Percentiles rank a stretch among this genome's conserved stretches.
Evolutionary conservation across 1,140 invertebrate species (phyloP).

Genomic region (Aphidius gifuensis): DNA sequence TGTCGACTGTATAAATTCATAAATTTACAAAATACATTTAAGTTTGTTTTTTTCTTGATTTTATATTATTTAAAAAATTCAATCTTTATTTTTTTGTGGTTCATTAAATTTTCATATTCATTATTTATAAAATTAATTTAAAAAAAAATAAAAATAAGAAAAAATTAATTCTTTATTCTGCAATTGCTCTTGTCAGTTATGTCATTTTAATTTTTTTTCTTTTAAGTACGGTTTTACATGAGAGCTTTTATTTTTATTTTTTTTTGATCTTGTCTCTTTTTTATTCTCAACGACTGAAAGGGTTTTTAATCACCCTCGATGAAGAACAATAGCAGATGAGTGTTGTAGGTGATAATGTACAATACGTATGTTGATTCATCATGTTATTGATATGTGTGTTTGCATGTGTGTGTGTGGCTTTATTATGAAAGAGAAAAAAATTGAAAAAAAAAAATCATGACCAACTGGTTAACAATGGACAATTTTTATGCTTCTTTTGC

Average conservation of each 20-base stretch:
- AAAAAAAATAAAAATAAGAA: no score
- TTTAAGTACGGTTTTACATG: slow-evolving; percentile 1
- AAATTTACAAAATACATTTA: slow-evolving; percentile 22
- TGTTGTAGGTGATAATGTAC: slow-evolving; percentile 13
- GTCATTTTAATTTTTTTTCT: slow-evolving; percentile 10
- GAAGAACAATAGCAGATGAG: slow-evolving; percentile 28
- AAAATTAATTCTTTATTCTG: no score
- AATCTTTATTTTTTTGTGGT: no score
- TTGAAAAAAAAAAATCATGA: slow-evolving; percentile 15
- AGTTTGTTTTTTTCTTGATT: no score
- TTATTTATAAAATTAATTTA: no score
- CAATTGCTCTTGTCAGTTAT: slow-evolving; percentile 22
- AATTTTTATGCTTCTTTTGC: slow-evolving; percentile 14
- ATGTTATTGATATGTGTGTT: slow-evolving; percentile 15
- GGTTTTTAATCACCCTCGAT: slow-evolving; percentile 38
- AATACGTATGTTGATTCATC: slow-evolving; percentile 23
- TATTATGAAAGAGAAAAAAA: neutral
- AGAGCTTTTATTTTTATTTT: slow-evolving; percentile 9
- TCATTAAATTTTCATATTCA: no score
- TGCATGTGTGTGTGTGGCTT: neutral
- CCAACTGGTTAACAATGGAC: slow-evolving; percentile 11
- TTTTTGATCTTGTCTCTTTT: no score
- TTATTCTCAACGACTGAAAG: slow-evolving; percentile 29
- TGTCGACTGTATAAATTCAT: slow-evolving; percentile 33
- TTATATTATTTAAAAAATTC: no score